Evolutionary conservation across 2,888 invertebrate genomes (phyloP).

Genomic region (Trichogramma dendrolimi): DNA sequence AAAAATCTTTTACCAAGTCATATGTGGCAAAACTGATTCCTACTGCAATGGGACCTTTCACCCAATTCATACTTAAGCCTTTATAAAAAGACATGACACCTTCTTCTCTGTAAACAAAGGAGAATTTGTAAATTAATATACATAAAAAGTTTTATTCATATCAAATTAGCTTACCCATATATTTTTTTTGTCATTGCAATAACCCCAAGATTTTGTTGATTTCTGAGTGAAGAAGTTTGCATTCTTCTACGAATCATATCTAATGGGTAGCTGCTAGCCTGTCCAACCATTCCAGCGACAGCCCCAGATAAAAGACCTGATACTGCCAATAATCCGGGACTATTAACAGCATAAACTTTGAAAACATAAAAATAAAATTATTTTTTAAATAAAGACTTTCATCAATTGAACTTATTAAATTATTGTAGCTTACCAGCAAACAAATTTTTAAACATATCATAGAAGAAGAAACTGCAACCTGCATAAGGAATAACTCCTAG

Average conservation of each 20-base stretch:
- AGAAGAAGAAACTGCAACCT: conserved; percentile 94
- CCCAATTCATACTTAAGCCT: conserved; percentile 99
- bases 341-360: conserved; percentile 43
- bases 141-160: not conserved
- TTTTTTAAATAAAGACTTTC: not conserved
- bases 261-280: conserved; percentile 93
- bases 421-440: conserved; percentile 61
- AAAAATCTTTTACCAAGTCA: conserved; percentile 68
- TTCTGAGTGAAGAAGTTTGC: conserved; percentile 62
- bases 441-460: conserved; percentile 84
- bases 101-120: conserved; percentile 65
- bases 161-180: conserved; percentile 59
- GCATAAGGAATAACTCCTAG: conserved; percentile 95
- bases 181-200: conserved; percentile 64
- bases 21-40: conserved; percentile 96
- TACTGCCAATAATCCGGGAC: conserved; percentile 53
- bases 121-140: not conserved
- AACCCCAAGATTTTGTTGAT: conserved; percentile 58
- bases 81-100: conserved; percentile 93
- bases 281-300: conserved; percentile 86
- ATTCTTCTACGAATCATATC: conserved; percentile 81
- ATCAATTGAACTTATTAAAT: not conserved
- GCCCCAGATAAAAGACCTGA: conserved; percentile 81
- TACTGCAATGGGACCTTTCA: conserved; percentile 84
- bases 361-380: conserved; percentile 11